Conservation (phyloP, 2,888 invertebrate species). For the Atherix ibis region DNA sequence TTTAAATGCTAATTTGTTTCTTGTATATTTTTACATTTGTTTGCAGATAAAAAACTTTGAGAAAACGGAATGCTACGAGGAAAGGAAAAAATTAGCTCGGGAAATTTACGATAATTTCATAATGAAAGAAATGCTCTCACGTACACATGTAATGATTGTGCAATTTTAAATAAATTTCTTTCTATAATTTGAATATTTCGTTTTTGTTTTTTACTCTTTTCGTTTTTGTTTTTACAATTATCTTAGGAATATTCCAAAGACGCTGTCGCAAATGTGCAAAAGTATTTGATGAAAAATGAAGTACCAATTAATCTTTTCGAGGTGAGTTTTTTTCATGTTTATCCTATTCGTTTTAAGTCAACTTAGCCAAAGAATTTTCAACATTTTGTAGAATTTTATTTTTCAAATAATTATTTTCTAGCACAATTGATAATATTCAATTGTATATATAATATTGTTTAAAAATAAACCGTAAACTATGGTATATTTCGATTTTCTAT, state of each 20-base stretch:
- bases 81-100: slow-evolving; percentile 83
- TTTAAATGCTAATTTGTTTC: no score
- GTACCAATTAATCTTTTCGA: slow-evolving; percentile 95
- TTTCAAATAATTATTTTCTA: no score
- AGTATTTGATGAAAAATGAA: slow-evolving; percentile 91
- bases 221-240: slow-evolving; percentile 16
- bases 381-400: no score
- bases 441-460: no score
- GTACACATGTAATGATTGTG: slow-evolving; percentile 68
- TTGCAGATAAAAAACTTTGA: slow-evolving; percentile 99
- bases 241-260: slow-evolving; percentile 94
- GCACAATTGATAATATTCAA: no score
- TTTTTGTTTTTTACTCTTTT: slow-evolving; percentile 15
- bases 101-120: slow-evolving; percentile 99
- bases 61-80: slow-evolving; percentile 94
- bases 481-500: no score
- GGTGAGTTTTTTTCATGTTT: slow-evolving; percentile 40
- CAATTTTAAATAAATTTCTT: not conserved
- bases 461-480: no score
- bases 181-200: not conserved
- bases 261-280: slow-evolving; percentile 94
- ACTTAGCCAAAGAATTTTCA: no score
- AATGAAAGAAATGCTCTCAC: slow-evolving; percentile 98
- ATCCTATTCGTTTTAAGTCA: not conserved
- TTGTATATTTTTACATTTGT: no score